Conservation (phyloP, 2,888 invertebrate species). For the Mythimna ferrago region DNA sequence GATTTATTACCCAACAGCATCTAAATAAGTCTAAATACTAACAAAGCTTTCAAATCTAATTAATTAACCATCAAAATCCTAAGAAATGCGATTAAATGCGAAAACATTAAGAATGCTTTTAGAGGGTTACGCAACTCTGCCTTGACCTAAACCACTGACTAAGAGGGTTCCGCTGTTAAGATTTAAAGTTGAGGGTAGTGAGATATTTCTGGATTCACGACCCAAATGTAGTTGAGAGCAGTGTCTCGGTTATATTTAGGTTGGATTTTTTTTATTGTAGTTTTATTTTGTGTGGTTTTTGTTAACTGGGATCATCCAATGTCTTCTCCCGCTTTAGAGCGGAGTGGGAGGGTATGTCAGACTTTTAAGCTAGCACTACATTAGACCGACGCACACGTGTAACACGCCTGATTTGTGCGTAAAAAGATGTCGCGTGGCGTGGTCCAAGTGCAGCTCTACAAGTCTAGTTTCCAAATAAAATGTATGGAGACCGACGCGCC, state of each 20-base stretch:
- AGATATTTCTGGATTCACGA: conserved; percentile 28
- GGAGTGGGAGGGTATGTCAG: too few relatives aligned
- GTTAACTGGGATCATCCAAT: too few relatives aligned
- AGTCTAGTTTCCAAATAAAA: too few relatives aligned
- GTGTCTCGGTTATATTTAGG: not conserved
- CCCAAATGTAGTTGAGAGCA: not conserved
- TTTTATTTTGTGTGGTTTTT: not conserved
- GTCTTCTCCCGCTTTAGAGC: too few relatives aligned
- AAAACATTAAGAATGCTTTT: conserved; percentile 41
- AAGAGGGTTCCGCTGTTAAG: conserved; percentile 49
- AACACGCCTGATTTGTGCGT: too few relatives aligned
- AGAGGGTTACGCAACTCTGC: conserved; percentile 1
- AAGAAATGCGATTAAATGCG: conserved; percentile 20
- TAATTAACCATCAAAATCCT: conserved; percentile 12
- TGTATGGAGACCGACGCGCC: too few relatives aligned
- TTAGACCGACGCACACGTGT: too few relatives aligned
- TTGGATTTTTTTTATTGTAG: not conserved
- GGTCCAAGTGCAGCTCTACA: too few relatives aligned
- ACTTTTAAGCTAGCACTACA: too few relatives aligned
- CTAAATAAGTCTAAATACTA: not conserved
- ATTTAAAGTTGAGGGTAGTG: conserved; percentile 13
- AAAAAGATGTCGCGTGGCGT: too few relatives aligned
- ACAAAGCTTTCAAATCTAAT: not conserved
- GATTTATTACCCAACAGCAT: not conserved
- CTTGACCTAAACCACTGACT: conserved; percentile 25